phyloP scores from a whole-genome alignment of 2,888 invertebrate species.

The Drosophila mettleri region DNA sequence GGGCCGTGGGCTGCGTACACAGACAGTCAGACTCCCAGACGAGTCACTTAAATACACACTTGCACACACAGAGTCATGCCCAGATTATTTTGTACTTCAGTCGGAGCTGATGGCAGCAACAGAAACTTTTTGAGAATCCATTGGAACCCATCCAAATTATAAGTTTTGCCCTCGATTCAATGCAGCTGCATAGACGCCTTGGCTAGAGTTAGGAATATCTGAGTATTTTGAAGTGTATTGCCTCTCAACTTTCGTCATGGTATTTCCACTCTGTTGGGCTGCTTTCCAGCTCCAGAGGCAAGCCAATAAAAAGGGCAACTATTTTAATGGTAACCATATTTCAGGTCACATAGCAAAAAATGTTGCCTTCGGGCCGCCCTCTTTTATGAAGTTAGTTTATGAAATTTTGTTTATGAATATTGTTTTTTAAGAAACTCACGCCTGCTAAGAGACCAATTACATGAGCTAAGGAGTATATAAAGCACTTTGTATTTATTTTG shows the following conservation, averaged over 20 bases:
- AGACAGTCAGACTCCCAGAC: conserved; percentile 32
- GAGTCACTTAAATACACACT: conserved; percentile 35
- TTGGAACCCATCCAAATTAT: conserved; percentile 80
- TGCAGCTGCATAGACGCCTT: conserved; percentile 48
- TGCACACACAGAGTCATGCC: conserved; percentile 25
- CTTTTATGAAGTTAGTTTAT: conserved; percentile 65
- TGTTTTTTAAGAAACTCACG: conserved; percentile 72
- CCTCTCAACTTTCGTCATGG: conserved; percentile 39
- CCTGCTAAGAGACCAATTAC: conserved; percentile 5
- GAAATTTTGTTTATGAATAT: conserved; percentile 80
- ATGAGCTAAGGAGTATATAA: background rate
- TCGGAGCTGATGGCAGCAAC: conserved; percentile 21
- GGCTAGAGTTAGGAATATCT: conserved; percentile 10
- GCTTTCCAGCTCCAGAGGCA: conserved; percentile 4
- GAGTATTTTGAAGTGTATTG: conserved; percentile 57
- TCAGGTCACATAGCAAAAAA: conserved; percentile 41
- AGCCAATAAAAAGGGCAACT: conserved; percentile 52
- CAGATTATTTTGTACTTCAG: conserved; percentile 51
- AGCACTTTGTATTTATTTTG: background rate
- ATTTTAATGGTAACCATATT: conserved; percentile 73
- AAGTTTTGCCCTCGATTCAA: conserved; percentile 75
- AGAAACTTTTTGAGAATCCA: conserved; percentile 52
- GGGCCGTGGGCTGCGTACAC: conserved; percentile 10
- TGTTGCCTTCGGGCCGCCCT: conserved; percentile 3
- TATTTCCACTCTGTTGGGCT: conserved; percentile 33